Base-by-base conservation (phyloP, 2,888 invertebrate genomes). In the Disparrhopalites patrizii region DNA sequence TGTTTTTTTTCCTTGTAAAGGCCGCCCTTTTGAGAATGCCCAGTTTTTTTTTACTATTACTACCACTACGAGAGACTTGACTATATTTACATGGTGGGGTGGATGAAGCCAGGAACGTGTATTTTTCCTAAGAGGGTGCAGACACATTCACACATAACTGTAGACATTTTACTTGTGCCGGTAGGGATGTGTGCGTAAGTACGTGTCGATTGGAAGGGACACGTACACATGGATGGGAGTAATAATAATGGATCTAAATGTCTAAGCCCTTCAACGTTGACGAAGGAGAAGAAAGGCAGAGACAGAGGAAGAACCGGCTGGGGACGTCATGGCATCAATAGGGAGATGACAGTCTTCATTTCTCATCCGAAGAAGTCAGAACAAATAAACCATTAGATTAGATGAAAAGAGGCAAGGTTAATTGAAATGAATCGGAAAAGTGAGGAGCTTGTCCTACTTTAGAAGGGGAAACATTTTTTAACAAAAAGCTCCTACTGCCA, bases 371-470 rank as follows among this genome's bases (percentile, higher is more conserved):
- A 33, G 54, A 54, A 28, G 27, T 36, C 25, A 40, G 57, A 57
- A 57, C 57, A 57, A 57, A 57, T 57, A 57, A 57, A 57, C 57
- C 57, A 57, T 57, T 57, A 57, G 57, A 40, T 40, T 27, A 57
- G 38, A 57, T 57, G 57, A 57, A 57, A 57, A 40, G 38, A 57
- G 57, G 57, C 62, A 62, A 62, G 52, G 52, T 62, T 62, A 62
- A 62, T 62, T 62, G 62, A 62, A 62, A 62, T 50, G 62, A 50
- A 51, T 62, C 36, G 60, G 38, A 47, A 60, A 60, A 62, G 62
- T 50, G 51, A 62, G 27, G 30, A 50, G 33, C n/a, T n/a, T n/a
- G n/a, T 52, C 52, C 51, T 52, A 51, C 51, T 62, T 62, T 50
- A 51, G n/a, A 27, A 38, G 52, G 36, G 38, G 23, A 27, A 54